Base-by-base conservation (phyloP, 2,888 invertebrate genomes). In the Agelastica alni region DNA sequence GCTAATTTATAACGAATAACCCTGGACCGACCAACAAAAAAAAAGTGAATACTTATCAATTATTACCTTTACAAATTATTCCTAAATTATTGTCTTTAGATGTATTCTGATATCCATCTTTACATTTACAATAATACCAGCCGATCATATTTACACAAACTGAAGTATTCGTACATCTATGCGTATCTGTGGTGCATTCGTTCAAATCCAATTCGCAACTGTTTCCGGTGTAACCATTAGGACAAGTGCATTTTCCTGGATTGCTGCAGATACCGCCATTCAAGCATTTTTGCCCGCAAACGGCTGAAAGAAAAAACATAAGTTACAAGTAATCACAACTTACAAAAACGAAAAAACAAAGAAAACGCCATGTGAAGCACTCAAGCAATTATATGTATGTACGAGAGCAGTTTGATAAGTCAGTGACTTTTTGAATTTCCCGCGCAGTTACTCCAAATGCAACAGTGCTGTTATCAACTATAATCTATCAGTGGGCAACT, bases 61-160 rank as follows among this genome's bases (percentile, higher is more conserved):
- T n/a, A n/a, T 75, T 75, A 85, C 85, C 85, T 79, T 85, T 80
- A 70, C 88, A 88, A 62, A 82, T 81, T 66, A 77, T 85, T 75
- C 80, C 81, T 66, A 80, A 78, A 55, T 79, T 80, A 72, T 80
- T 81, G 70, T 81, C 81, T 62, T 79, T 77, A 37, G 80, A 75
- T 32, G 81, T 81, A 55, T 84, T 83, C 13, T 84, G 82, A 78
- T 88, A 93, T 3, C 93, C 93, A 52, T 84, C 82, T 63, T 86
- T 85, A 77, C 93, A 93, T 66, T 89, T 86, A 78, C 94, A 94
- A 77, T 91, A 89, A 79, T 91, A 92, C 85, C 91, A 92, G 65
- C 93, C 93, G 34, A 91, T 91, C 82, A 89, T 89, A 78, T 93
- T 93, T 76, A 91, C 85, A 78, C 93, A 93, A 48, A 82, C 80